Percentiles rank a stretch among this genome's conserved stretches.
phyloP scores from a whole-genome alignment of 2,797 vertebrate genomes.

The Xiphorhynchus erythropygius region DNA sequence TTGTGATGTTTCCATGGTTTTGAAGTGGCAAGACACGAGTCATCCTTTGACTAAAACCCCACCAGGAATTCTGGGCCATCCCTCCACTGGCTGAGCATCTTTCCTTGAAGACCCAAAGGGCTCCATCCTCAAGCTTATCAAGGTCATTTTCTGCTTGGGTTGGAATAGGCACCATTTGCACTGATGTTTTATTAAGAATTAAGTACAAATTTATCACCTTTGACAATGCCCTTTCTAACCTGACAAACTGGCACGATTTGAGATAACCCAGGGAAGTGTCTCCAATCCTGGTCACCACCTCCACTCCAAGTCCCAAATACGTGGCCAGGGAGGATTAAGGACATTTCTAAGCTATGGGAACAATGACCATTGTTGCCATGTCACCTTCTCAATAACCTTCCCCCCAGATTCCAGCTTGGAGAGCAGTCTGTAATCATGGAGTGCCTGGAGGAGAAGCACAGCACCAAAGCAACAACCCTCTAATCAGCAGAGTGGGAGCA shows the following conservation, averaged over 20 bases:
- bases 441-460: constrained; percentile 6
- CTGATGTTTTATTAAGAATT: neutral
- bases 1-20: constrained; percentile 47
- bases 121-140: neutral
- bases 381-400: constrained; percentile 58
- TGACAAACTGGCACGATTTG: accelerated
- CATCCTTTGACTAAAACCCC: neutral
- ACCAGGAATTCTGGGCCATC: neutral
- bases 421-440: constrained; percentile 55
- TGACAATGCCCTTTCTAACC: neutral
- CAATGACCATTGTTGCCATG: neutral
- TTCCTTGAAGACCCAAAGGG: neutral
- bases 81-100: neutral
- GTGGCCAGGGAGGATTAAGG: neutral
- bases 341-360: neutral
- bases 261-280: neutral
- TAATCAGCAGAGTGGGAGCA: constrained; percentile 31
- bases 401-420: constrained; percentile 21
- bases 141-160: neutral
- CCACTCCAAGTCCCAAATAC: neutral
- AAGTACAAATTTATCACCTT: neutral
- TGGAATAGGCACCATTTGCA: neutral
- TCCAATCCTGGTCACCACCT: neutral
- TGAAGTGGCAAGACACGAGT: constrained; percentile 39
- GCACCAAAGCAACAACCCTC: constrained; percentile 29